Conservation (phyloP, 1,140 invertebrate species). For the Tetranychus cinnabarinus region DNA sequence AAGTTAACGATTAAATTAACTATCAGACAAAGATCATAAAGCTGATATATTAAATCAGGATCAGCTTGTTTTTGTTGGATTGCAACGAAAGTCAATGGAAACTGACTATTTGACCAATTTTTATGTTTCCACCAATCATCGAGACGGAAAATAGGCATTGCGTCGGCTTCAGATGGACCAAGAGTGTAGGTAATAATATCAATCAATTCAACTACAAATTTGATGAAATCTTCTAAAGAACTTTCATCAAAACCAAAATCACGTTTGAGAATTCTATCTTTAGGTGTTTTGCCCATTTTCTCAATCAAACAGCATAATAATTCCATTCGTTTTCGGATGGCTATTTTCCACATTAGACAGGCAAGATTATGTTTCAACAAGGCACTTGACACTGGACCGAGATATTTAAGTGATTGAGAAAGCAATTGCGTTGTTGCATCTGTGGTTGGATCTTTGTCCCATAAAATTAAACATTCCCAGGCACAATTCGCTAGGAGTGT, state of each 20-base stretch:
- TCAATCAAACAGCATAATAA: slow-evolving; percentile 49
- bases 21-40: slow-evolving; percentile 45
- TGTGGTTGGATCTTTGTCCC: slow-evolving; percentile 37
- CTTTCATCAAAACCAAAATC: slow-evolving; percentile 32
- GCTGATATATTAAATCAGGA: slow-evolving; percentile 45
- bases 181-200: slow-evolving; percentile 5
- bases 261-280: slow-evolving; percentile 38
- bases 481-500: slow-evolving; percentile 55
- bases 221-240: slow-evolving; percentile 50
- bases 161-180: slow-evolving; percentile 14
- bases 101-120: slow-evolving; percentile 4
- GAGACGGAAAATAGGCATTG: slow-evolving; percentile 20
- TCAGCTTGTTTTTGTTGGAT: slow-evolving; percentile 44
- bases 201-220: slow-evolving; percentile 24
- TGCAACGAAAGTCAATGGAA: slow-evolving; percentile 44
- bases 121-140: slow-evolving; percentile 22
- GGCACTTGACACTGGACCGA: slow-evolving; percentile 21
- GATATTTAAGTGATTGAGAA: slow-evolving; percentile 17
- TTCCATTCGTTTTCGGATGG: slow-evolving; percentile 48
- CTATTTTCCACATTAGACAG: slow-evolving; percentile 62
- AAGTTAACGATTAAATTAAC: slow-evolving; percentile 54
- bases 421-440: slow-evolving; percentile 3
- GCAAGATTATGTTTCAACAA: slow-evolving; percentile 25
- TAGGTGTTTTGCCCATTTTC: slow-evolving; percentile 56
- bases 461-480: slow-evolving; percentile 65